phyloP scores from a whole-genome alignment of 2,113 vertebrate genomes.

The Platysteira castanea region DNA sequence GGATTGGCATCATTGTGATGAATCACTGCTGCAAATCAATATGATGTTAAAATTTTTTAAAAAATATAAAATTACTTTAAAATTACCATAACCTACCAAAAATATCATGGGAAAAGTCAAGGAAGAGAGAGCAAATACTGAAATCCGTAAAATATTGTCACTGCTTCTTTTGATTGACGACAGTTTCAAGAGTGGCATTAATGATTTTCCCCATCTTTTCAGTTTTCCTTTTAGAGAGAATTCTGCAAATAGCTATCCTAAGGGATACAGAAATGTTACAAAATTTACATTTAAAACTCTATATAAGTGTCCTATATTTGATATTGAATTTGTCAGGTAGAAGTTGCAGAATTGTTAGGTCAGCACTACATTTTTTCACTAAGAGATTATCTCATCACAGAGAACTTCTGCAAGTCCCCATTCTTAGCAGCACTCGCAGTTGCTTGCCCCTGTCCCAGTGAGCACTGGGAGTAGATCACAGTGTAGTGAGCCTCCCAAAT shows the following conservation, averaged over 20 bases:
- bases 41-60: neutral
- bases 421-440: neutral
- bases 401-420: conserved; percentile 16
- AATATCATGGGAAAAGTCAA: neutral
- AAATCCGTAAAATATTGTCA: neutral
- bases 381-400: neutral
- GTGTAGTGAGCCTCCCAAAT: conserved; percentile 60
- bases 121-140: neutral
- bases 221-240: neutral
- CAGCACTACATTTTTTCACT: neutral
- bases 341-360: neutral
- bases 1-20: neutral
- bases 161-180: neutral
- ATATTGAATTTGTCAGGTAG: neutral
- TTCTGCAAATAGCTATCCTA: neutral
- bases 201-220: neutral
- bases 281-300: neutral
- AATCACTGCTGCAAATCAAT: neutral
- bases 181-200: neutral
- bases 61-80: neutral
- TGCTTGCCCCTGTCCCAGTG: conserved; percentile 28
- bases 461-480: conserved; percentile 38
- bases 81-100: neutral
- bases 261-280: neutral
- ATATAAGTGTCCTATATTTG: neutral